These are phyloP conservation scores for Sycophila sp. DNA, from an alignment of 1,140 invertebrate genomes.

Conservation along the genomic window DNA sequence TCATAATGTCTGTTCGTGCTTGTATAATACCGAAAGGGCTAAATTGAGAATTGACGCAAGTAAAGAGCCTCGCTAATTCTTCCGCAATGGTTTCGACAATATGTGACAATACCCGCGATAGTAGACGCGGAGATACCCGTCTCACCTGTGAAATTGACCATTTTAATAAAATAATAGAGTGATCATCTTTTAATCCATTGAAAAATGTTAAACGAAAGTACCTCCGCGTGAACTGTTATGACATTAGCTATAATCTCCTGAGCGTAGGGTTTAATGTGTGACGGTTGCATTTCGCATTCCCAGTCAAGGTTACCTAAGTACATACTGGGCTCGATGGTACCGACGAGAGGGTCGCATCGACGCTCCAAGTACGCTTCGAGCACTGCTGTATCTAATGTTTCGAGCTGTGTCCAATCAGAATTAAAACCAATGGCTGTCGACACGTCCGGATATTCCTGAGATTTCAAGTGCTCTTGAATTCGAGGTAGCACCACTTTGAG, in stretches of 20 bases:
- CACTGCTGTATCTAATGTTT: constrained; percentile 75
- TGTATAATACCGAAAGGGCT: constrained; percentile 75
- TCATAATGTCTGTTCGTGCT: constrained; percentile 72
- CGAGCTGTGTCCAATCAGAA: constrained; percentile 66
- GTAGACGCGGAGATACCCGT: constrained; percentile 80
- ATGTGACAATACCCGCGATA: constrained; percentile 81
- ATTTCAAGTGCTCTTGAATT: constrained; percentile 68
- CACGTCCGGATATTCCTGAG: constrained; percentile 59
- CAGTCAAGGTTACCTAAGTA: constrained; percentile 90
- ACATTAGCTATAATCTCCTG: constrained; percentile 93
- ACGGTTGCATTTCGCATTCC: constrained; percentile 78
- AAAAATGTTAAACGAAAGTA: too few species aligned
- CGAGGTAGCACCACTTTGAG: constrained; percentile 77
- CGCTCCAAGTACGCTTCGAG: constrained; percentile 89
- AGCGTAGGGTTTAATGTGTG: constrained; percentile 86
- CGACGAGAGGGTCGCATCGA: constrained; percentile 91
- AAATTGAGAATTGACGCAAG: constrained; percentile 77
- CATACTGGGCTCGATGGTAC: constrained; percentile 95
- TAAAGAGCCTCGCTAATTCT: constrained; percentile 87
- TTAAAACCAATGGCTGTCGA: constrained; percentile 57
- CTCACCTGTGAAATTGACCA: constrained; percentile 72
- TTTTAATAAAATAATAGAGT: too few species aligned
- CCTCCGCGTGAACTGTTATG: constrained; percentile 92
- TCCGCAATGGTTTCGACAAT: constrained; percentile 92
- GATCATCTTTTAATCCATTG: too few species aligned